These are phyloP conservation scores for Schizaphis graminum DNA, from an alignment of 2,888 invertebrate species.

Conservation along the genomic window DNA sequence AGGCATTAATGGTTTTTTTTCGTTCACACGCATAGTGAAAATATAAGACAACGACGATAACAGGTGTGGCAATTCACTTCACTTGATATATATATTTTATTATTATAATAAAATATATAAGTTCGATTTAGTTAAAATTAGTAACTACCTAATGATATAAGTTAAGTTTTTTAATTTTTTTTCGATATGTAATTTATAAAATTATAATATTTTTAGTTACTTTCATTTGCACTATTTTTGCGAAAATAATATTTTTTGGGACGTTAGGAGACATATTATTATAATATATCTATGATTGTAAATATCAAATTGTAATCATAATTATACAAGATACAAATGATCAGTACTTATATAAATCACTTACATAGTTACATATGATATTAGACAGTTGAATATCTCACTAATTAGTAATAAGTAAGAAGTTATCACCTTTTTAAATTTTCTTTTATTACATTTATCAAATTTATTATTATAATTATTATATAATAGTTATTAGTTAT, in stretches of 20 bases:
- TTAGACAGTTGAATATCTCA: background rate
- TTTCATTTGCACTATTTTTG: background rate
- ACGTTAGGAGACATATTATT: background rate
- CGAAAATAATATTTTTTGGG: background rate
- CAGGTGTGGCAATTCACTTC: background rate
- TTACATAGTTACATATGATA: background rate
- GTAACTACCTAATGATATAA: background rate
- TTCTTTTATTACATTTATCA: background rate
- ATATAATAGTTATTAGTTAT: too few relatives aligned
- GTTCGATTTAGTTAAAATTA: background rate
- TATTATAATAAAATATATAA: background rate
- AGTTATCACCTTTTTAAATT: background rate
- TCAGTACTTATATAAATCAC: background rate
- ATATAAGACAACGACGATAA: background rate
- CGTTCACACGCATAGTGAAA: background rate
- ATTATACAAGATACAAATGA: background rate
- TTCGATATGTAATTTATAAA: background rate
- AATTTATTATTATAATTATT: background rate
- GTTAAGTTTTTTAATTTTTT: background rate
- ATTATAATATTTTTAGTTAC: background rate
- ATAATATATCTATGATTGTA: background rate
- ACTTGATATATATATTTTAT: background rate
- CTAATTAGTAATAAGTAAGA: too few relatives aligned
- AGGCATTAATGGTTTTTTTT: background rate
- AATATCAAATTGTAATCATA: background rate